Base-by-base conservation (phyloP, 2,888 invertebrate genomes). In the Therioaphis trifolii region DNA sequence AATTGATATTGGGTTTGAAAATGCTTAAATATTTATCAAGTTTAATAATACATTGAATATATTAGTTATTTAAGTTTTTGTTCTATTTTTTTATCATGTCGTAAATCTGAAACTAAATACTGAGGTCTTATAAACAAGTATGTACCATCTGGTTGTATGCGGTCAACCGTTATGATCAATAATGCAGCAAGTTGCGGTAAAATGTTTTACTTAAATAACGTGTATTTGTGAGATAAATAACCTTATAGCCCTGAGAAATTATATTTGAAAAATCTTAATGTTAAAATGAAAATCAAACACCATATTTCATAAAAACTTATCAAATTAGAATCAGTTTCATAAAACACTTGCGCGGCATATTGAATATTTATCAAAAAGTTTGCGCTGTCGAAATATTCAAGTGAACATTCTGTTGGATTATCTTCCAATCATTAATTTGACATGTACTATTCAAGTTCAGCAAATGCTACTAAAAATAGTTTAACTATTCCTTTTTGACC, bases 101-200 rank as follows among this genome's bases (percentile, higher is more conserved):
- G 52, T 43, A 27, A 55, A 43, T 55, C 5, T 14, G n/a, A 7
- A 40, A 43, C 40, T 18, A 40, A 52, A 40, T 11, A 40, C 12
- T 52, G 29, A 5, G 21, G 27, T 27, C n/a, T 40, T 68, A 55
- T 43, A 69, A 78, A 55, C 69, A 55, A 69, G 68, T 43, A 55
- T n/a, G 78, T 55, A 24, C 68, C 78, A 78, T 68, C 52, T 68
- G 78, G 68, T 52, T 52, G n/a, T 68, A 68, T 68, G 78, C 78
- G 68, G 78, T 68, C 52, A 55, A 68, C 78, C 52, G 49, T 78
- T 52, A 78, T 78, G 78, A 78, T 78, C 78, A 78, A 68, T 78
- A 78, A 78, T 68, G 78, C 78, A 68, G 78, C 52, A 68, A 78
- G 78, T 68, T 78, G 78, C 78, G 78, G 78, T 68, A 78, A 78